Evolutionary conservation across 1,140 invertebrate genomes (phyloP).

Genomic region (Asbolus verrucosus): DNA sequence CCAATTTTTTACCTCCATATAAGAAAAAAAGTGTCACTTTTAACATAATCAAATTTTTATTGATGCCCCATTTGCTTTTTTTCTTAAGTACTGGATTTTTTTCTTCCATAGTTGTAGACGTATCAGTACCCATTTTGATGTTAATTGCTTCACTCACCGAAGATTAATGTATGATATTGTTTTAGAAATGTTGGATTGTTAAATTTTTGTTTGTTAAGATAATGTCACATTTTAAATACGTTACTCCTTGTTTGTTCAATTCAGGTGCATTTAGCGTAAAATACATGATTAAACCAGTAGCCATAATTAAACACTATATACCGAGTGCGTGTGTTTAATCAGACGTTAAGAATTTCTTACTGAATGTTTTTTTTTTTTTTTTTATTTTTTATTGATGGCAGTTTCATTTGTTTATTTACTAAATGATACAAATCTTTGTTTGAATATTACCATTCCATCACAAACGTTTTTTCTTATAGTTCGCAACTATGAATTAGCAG

Average conservation of each 20-base stretch:
- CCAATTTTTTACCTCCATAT: constrained; percentile 73
- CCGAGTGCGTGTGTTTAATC: too few species aligned
- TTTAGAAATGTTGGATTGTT: constrained; percentile 10
- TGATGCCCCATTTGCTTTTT: constrained; percentile 65
- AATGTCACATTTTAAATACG: constrained; percentile 41
- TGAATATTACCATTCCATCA: too few species aligned
- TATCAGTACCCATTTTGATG: constrained; percentile 32
- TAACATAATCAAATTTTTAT: constrained; percentile 80
- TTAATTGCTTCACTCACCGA: constrained; percentile 32
- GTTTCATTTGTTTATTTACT: too few species aligned
- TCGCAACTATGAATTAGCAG: too few species aligned
- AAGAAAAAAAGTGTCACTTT: constrained; percentile 85
- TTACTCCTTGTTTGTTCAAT: constrained; percentile 35
- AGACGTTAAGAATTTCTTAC: too few species aligned
- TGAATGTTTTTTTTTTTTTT: too few species aligned
- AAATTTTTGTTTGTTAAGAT: constrained; percentile 39
- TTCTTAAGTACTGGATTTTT: constrained; percentile 5
- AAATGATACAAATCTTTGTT: too few species aligned
- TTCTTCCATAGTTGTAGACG: constrained; percentile 49
- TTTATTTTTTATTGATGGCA: too few species aligned
- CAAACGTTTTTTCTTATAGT: too few species aligned
- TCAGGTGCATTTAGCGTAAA: constrained; percentile 17
- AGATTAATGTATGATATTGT: constrained; percentile 36
- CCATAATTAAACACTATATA: too few species aligned
- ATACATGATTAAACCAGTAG: too few species aligned